Percentiles rank a stretch among this genome's conserved stretches.
Evolutionary conservation across 1,140 invertebrate genomes (phyloP).

Genomic region (Limonius californicus): DNA sequence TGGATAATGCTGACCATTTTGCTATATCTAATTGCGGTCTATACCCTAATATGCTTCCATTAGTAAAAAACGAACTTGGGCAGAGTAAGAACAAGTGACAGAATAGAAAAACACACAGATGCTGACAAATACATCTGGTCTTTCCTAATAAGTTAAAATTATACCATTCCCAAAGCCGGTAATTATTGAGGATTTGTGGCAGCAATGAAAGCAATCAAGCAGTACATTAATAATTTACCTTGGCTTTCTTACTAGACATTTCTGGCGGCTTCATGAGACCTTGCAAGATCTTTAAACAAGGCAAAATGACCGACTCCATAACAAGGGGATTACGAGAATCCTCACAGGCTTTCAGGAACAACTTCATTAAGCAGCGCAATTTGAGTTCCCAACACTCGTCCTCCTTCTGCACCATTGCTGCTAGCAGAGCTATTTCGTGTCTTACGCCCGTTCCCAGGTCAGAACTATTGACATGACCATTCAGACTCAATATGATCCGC

Average conservation of each 20-base stretch:
- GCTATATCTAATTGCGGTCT: no score
- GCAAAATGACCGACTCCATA: constrained; percentile 73
- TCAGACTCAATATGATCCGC: constrained; percentile 72
- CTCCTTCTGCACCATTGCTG: constrained; percentile 83
- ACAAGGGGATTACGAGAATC: constrained; percentile 68
- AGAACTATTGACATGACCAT: constrained; percentile 53
- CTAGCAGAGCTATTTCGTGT: constrained; percentile 85
- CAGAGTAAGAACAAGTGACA: no score
- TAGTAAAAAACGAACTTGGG: no score
- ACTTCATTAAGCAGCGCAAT: constrained; percentile 80
- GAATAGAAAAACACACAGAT: no score
- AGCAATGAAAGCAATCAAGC: no score
- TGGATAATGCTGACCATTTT: no score
- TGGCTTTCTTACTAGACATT: constrained; percentile 54
- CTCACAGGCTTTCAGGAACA: constrained; percentile 74
- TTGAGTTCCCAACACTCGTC: constrained; percentile 95
- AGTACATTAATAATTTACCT: no score
- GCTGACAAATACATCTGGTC: no score
- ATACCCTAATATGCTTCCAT: no score
- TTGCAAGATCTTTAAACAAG: constrained; percentile 81
- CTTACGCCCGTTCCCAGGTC: constrained; percentile 75
- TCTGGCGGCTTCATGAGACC: constrained; percentile 70
- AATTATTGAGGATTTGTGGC: no score
- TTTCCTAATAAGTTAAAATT: no score
- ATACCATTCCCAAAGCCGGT: no score